phyloP scores from a whole-genome alignment of 2,797 vertebrate species.

The Sebastes jordani region DNA sequence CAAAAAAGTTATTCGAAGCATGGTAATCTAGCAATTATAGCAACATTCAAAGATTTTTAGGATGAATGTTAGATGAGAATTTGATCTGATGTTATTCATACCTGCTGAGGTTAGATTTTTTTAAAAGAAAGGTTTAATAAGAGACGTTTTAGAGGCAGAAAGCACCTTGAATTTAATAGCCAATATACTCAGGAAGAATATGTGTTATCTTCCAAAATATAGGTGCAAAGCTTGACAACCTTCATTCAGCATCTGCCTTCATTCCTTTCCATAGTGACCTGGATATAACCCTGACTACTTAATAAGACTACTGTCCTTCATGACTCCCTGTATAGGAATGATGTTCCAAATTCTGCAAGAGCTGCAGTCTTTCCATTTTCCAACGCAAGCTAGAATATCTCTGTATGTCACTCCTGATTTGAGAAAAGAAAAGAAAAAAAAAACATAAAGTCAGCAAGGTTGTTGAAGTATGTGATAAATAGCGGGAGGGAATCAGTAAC shows the following conservation, averaged over 20 bases:
- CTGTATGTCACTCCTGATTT: neutral
- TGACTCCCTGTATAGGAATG: neutral
- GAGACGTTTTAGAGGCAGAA: neutral
- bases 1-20: neutral
- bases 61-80: neutral
- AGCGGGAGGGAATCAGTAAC: slow-evolving; percentile 9
- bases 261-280: neutral
- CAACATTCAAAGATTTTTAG: neutral
- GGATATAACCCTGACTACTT: neutral
- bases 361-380: neutral
- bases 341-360: neutral
- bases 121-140: neutral
- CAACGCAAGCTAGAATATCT: neutral
- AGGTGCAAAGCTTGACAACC: neutral
- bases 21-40: neutral
- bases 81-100: neutral
- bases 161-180: neutral
- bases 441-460: neutral
- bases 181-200: neutral
- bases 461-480: slow-evolving; percentile 8
- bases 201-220: neutral
- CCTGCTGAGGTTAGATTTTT: neutral
- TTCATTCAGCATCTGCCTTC: neutral
- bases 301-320: neutral
- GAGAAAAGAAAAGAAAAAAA: neutral